A percentile compares a stretch with the other conserved stretches of the same genome.
phyloP scores from a whole-genome alignment of 2,113 vertebrate species.

The Carlito syrichta region DNA sequence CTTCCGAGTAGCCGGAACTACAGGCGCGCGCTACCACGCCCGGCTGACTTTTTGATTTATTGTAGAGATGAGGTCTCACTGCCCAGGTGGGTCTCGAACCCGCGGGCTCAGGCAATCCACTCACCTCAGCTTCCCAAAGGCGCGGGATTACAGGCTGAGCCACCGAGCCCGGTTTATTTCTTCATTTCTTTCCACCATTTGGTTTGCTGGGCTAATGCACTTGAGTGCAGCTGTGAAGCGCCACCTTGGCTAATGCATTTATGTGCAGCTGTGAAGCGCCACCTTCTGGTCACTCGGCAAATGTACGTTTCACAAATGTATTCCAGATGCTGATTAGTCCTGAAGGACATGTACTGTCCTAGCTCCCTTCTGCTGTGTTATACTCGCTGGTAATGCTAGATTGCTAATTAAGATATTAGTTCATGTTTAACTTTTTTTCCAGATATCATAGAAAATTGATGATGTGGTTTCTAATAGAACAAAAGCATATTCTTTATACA shows the following conservation, averaged over 20 bases:
- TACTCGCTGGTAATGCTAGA: slow-evolving; percentile 76
- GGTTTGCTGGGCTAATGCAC: neutral
- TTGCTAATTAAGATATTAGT: slow-evolving; percentile 79
- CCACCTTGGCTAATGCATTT: slow-evolving; percentile 78
- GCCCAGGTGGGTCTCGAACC: too few relatives aligned
- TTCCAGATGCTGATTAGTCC: slow-evolving; percentile 81
- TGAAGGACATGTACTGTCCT: slow-evolving; percentile 71
- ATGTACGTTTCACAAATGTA: slow-evolving; percentile 55
- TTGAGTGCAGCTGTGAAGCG: slow-evolving; percentile 74
- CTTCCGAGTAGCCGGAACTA: too few relatives aligned
- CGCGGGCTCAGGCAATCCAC: too few relatives aligned
- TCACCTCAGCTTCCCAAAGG: too few relatives aligned
- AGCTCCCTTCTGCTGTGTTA: slow-evolving; percentile 75
- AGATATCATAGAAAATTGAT: slow-evolving; percentile 70
- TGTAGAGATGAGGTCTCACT: too few relatives aligned
- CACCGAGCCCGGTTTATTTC: too few relatives aligned
- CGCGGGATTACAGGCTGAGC: too few relatives aligned
- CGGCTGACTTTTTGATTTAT: too few relatives aligned
- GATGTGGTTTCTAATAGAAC: slow-evolving; percentile 80
- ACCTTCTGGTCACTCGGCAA: slow-evolving; percentile 82
- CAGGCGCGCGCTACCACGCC: too few relatives aligned
- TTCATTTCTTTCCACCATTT: too few relatives aligned
- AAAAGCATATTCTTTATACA: slow-evolving; percentile 81
- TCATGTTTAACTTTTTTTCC: slow-evolving; percentile 78
- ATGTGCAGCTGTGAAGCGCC: slow-evolving; percentile 80